A percentile compares a stretch with the other conserved stretches of the same genome.
Evolutionary conservation across 2,888 invertebrate species (phyloP).

Genomic region (Rhyacophila evoluta): DNA sequence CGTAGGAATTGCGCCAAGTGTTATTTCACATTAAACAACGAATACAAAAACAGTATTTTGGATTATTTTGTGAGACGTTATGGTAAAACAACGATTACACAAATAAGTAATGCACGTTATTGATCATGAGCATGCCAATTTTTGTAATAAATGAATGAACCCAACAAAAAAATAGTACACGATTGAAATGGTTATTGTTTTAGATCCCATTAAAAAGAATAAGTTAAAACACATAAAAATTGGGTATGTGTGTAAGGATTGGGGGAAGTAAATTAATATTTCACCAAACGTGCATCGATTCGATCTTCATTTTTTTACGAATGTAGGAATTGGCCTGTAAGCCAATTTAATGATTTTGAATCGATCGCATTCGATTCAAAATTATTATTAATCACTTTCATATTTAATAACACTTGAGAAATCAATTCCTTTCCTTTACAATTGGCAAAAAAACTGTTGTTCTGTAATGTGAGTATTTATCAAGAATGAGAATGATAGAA

Average conservation of each 20-base stretch:
- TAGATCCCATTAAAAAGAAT: constrained; percentile 38
- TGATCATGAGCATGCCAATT: constrained; percentile 30
- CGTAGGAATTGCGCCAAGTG: constrained; percentile 46
- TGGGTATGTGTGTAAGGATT: constrained; percentile 27
- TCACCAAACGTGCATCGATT: not conserved
- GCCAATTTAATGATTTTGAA: too few relatives aligned
- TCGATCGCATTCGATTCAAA: too few relatives aligned
- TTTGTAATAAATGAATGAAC: constrained; percentile 37
- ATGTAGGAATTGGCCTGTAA: too few relatives aligned
- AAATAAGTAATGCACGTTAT: not conserved
- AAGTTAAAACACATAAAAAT: constrained; percentile 36
- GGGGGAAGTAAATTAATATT: not conserved
- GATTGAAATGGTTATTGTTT: constrained; percentile 47
- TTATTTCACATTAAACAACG: constrained; percentile 40
- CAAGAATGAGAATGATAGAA: too few relatives aligned
- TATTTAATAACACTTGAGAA: not conserved
- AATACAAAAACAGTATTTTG: not conserved
- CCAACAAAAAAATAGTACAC: constrained; percentile 35
- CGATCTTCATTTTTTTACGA: not conserved
- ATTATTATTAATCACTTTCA: too few relatives aligned
- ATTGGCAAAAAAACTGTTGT: not conserved
- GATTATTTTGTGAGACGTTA: constrained; percentile 6
- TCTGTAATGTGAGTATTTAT: not conserved
- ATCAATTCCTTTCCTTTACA: not conserved
- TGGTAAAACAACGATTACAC: not conserved